Evolutionary conservation across 2,797 vertebrate genomes (phyloP).

Genomic region (Eulemur coronatus): DNA sequence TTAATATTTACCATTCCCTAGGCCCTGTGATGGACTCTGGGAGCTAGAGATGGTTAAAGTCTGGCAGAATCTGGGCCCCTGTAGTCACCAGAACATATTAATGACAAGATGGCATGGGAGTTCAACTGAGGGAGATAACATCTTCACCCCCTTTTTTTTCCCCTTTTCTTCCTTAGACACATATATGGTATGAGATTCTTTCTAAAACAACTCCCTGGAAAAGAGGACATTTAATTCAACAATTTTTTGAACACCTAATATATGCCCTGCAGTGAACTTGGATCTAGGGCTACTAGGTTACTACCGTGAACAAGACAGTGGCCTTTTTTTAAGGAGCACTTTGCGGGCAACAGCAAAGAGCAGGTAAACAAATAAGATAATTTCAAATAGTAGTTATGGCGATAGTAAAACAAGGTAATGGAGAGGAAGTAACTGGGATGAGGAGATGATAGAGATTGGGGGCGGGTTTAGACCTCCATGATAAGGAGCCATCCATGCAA

Average conservation of each 20-base stretch:
- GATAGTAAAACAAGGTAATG: neutral
- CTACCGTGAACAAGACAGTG: neutral
- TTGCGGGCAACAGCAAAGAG: neutral
- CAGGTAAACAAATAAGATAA: neutral
- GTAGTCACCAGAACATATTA: neutral
- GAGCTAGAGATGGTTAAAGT: neutral
- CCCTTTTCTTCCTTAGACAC: neutral
- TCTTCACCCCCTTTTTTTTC: neutral
- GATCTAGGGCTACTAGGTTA: neutral
- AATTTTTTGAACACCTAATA: neutral
- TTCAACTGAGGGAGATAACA: neutral
- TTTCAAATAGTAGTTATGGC: neutral
- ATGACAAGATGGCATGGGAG: neutral
- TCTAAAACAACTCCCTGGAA: neutral
- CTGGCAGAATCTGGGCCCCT: neutral
- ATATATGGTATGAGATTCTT: neutral
- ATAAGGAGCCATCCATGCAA: neutral
- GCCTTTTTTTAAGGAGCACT: neutral
- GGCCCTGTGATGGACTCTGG: neutral
- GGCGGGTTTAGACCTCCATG: neutral
- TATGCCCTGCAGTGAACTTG: neutral
- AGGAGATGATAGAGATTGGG: neutral
- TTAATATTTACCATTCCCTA: neutral
- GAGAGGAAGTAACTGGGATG: neutral
- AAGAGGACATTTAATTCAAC: neutral